A percentile compares a stretch with the other conserved stretches of the same genome.
phyloP scores from a whole-genome alignment of 2,113 vertebrate species.

The Turdus rufiventris region DNA sequence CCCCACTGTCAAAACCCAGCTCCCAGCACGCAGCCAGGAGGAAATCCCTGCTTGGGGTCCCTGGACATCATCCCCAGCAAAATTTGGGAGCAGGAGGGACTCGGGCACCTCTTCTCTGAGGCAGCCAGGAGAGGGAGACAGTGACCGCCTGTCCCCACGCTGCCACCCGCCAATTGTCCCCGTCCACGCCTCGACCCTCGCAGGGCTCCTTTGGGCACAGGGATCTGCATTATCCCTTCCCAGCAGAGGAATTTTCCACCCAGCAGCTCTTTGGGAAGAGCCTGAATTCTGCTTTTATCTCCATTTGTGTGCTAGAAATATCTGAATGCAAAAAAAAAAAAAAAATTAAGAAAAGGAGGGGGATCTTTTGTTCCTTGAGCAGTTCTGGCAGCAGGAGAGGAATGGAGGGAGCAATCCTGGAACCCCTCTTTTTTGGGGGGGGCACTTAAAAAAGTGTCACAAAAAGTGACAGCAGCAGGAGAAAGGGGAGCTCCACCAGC shows the following conservation, averaged over 20 bases:
- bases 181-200: not conserved
- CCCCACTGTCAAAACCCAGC: not conserved
- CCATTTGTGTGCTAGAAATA: not conserved
- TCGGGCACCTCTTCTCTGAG: not conserved
- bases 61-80: fast-evolving
- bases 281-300: not conserved
- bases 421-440: not conserved
- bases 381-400: not conserved
- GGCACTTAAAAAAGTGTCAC: too few relatives aligned
- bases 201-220: fast-evolving
- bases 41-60: not conserved
- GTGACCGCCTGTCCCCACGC: not conserved
- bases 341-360: not conserved
- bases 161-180: not conserved
- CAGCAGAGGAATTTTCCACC: not conserved
- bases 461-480: not conserved
- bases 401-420: not conserved
- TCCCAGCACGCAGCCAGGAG: fast-evolving
- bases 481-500: not conserved
- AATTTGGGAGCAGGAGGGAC: not conserved
- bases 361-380: not conserved
- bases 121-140: slow-evolving; percentile 62
- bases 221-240: fast-evolving
- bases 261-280: not conserved
- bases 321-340: not conserved